Evolutionary conservation across 2,888 invertebrate genomes (phyloP).

Genomic region (Coelopa pilipes): DNA sequence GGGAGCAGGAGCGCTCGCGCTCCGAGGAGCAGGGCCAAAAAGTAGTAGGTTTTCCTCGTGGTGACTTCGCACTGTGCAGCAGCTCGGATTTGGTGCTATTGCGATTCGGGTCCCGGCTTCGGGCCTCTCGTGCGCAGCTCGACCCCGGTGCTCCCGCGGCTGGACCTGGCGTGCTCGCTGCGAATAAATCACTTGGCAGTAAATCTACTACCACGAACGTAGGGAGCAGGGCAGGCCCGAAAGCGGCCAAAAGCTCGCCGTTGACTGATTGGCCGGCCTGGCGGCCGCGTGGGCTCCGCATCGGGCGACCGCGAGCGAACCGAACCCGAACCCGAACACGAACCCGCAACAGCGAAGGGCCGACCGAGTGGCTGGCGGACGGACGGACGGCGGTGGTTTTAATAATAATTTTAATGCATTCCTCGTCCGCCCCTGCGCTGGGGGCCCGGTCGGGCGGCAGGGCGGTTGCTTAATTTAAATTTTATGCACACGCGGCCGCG

Average conservation of each 20-base stretch:
- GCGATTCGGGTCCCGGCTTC: no score
- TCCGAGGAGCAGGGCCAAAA: no score
- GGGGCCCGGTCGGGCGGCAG: not conserved
- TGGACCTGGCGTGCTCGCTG: not conserved
- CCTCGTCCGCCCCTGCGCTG: slow-evolving; percentile 26
- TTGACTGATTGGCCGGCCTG: slow-evolving; percentile 6
- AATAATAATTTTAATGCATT: slow-evolving; percentile 36
- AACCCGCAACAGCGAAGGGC: not conserved
- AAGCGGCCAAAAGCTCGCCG: not conserved
- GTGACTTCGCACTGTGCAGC: no score
- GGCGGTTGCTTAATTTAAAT: slow-evolving; percentile 37
- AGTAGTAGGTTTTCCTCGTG: no score
- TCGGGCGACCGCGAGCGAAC: no score
- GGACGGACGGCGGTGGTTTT: slow-evolving; percentile 22
- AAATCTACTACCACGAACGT: not conserved
- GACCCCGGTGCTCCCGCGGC: no score
- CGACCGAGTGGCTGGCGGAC: not conserved
- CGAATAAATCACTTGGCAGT: not conserved
- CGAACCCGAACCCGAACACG: no score
- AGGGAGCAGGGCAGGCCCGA: not conserved
- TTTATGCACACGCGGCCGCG: slow-evolving; percentile 29
- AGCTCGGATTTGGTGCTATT: no score
- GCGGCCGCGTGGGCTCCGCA: not conserved
- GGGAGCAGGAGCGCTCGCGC: no score
- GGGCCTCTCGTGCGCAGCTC: no score